Base-by-base conservation (phyloP, 2,888 invertebrate species). In the Drepanosiphum platanoidis region DNA sequence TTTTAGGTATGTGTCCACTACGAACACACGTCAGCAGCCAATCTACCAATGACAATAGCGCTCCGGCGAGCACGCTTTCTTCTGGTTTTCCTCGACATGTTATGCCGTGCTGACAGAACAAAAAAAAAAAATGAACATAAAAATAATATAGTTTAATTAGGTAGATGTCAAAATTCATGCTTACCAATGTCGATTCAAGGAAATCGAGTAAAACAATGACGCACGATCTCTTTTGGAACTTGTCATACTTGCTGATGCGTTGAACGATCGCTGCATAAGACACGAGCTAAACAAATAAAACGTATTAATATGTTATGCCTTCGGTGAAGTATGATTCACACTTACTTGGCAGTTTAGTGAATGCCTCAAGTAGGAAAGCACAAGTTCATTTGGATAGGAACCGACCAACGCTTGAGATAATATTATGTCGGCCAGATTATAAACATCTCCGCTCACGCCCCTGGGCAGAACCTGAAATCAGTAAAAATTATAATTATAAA, bases 341-440 rank as follows among this genome's bases (percentile, higher is more conserved):
- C 86, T 87, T 89, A 92, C 92, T 90, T 97, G 96, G 9, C 96
- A 95, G 88, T 96, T 95, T 82, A 97, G 90, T 1, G 97, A 97
- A 91, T 98, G 97, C 89, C 95, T 95, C 87, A 98, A 91, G 90
- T 98, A 98, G 22, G 97, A 96, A 87, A 98, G 91, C 64, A 97
- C 95, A 87, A 98, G 91, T 89, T 95, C 93, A 90, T 98, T 98
- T 0, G 97, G 97, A 39, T 96, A 96, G 42, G 96, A 95, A 42
- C 98, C 98, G 64, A 97, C 95, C 88, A 97, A 92, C 0, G 97
- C 97, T 91, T 98, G 97, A 89, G 97, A 96, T 34, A 98, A 91
- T 88, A 98, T 95, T 89, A 97, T 96, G 89, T 98, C 97, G 70
- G 97, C 96, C 88, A 97, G 91, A 90, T 96, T 96, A 89, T 96